phyloP scores from a whole-genome alignment of 2,888 invertebrate genomes.

The Charanyca ferruginea region DNA sequence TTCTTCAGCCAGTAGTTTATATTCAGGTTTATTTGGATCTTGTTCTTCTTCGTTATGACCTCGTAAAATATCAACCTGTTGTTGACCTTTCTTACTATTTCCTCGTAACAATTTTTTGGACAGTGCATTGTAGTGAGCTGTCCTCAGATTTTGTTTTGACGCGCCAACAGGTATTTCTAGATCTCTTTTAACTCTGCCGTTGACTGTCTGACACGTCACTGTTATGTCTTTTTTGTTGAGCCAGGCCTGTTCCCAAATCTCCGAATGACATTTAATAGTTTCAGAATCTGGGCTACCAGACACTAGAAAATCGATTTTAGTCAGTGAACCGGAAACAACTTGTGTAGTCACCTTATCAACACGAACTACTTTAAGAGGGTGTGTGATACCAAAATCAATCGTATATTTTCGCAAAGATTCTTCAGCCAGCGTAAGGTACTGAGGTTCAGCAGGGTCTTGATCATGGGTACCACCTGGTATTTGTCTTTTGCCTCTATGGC shows the following conservation, averaged over 20 bases:
- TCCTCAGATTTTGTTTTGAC: conserved; percentile 41
- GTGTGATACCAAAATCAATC: conserved; percentile 12
- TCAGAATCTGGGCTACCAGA: not conserved
- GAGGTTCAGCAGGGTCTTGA: conserved; percentile 52
- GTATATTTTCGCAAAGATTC: conserved; percentile 67
- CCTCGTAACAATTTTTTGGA: conserved; percentile 55
- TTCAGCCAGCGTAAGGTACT: conserved; percentile 62
- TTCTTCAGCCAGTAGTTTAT: conserved; percentile 51
- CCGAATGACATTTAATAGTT: conserved; percentile 46
- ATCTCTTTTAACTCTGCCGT: not conserved
- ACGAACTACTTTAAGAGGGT: conserved; percentile 41
- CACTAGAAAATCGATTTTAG: conserved; percentile 61
- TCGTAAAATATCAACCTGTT: conserved; percentile 9
- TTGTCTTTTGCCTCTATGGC: conserved; percentile 26
- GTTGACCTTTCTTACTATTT: conserved; percentile 7
- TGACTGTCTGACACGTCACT: conserved; percentile 51
- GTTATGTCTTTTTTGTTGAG: conserved; percentile 56
- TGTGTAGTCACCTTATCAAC: conserved; percentile 61
- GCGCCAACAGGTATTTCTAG: conserved; percentile 32
- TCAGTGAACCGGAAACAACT: conserved; percentile 60
- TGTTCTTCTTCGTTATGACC: conserved; percentile 28
- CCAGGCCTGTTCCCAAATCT: conserved; percentile 60
- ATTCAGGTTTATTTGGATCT: conserved; percentile 41
- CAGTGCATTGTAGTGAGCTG: conserved; percentile 55
- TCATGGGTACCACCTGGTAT: conserved; percentile 41